Base-by-base conservation (phyloP, 2,113 vertebrate genomes). In the Pomatorhinus ruficollis region DNA sequence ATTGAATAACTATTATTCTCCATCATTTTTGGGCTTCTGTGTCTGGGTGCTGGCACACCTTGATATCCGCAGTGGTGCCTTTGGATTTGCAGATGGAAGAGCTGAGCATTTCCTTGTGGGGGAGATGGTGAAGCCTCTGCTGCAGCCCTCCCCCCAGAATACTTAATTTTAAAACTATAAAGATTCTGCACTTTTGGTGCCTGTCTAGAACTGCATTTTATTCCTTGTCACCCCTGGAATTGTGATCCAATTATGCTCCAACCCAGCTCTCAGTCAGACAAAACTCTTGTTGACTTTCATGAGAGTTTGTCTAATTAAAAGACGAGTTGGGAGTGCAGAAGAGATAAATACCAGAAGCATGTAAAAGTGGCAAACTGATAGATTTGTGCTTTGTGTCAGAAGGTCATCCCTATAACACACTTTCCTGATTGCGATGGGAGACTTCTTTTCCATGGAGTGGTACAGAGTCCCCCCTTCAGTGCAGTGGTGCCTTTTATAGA, bases 241-340 rank as follows among this genome's bases (percentile, higher is more conserved):
- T 94, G 47, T 42, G 70, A 94, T 93, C 94, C 94, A 95, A 85
- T 95, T 96, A 94, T 50, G 47, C 35, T 63, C 82, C 72, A 80
- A 28, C 75, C 27, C 85, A 97, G 65, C 69, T 66, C 89, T 92
- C 83, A 74, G 37, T 74, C 92, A 95, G 82, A 77, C 90, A 88
- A 83, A 97, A 96, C 71, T 96, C 93, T 93, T 94, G 90, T 96
- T 97, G 96, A 95, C 95, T 96, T 97, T 45, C 93, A 68, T 64
- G 90, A 96, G 93, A 93, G 96, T 96, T 94, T 94, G 56, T 88
- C 92, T 95, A 96, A 96, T 96, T 96, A 96, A 96, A 96, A 95
- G 86, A 90, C 1, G 71, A 95, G 56, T 92, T 90, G 95, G 92
- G 96, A 96, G 69, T 87, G 92, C 90, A 71, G 91, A 83, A 79